Conservation (phyloP, 2,113 vertebrate species). For the Dendropsophus ebraccatus region DNA sequence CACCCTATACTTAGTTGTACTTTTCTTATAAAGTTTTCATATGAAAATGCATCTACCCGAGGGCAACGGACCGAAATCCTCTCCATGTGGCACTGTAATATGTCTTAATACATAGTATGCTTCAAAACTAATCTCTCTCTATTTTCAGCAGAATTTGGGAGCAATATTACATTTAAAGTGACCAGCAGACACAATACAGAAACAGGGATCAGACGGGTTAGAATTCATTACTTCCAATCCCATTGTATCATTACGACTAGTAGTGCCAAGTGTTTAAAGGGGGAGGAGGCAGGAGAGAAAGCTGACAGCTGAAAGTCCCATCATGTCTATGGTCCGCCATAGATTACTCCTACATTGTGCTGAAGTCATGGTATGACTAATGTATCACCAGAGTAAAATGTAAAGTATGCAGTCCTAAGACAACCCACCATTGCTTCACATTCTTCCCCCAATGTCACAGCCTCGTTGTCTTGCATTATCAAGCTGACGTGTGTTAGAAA, state of each 20-base stretch:
- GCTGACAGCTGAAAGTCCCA: not conserved
- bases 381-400: too few relatives aligned
- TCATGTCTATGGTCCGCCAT: not conserved
- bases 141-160: not conserved
- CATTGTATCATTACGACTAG: not conserved
- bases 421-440: too few relatives aligned
- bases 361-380: too few relatives aligned
- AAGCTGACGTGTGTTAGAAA: too few relatives aligned
- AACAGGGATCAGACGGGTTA: not conserved
- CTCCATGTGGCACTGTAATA: not conserved
- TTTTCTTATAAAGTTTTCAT: not conserved
- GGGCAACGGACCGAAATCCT: not conserved
- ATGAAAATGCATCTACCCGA: not conserved
- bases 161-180: not conserved
- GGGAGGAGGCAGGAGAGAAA: not conserved
- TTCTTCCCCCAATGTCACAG: too few relatives aligned
- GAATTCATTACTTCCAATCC: not conserved
- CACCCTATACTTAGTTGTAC: constrained; percentile 31
- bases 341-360: not conserved
- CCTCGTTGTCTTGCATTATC: too few relatives aligned
- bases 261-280: not conserved
- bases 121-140: not conserved
- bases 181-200: not conserved
- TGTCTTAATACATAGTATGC: not conserved
- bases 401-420: too few relatives aligned